phyloP scores from a whole-genome alignment of 2,797 vertebrate genomes.

The Microctenopoma stevenorrisi region DNA sequence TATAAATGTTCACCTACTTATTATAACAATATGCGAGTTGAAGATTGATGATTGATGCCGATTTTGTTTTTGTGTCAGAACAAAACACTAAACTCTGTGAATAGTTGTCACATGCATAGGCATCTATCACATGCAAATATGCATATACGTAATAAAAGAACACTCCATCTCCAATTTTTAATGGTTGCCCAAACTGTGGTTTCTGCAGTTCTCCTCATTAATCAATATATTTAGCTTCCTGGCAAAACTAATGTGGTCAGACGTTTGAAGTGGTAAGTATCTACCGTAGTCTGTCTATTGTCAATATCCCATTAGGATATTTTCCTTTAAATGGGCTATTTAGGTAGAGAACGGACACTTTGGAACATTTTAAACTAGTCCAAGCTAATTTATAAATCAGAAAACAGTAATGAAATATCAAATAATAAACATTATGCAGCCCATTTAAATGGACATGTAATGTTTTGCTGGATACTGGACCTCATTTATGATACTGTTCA shows the following conservation, averaged over 20 bases:
- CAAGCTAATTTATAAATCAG: slow-evolving; percentile 16
- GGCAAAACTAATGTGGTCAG: slow-evolving; percentile 73
- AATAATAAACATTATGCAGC: slow-evolving; percentile 38
- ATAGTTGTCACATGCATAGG: no score
- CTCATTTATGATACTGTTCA: slow-evolving; percentile 47
- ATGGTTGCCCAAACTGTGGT: slow-evolving; percentile 78
- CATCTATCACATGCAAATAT: background rate
- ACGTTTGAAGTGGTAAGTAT: slow-evolving; percentile 78
- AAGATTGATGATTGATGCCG: background rate
- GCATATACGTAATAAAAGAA: slow-evolving; percentile 26
- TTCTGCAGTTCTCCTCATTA: slow-evolving; percentile 59
- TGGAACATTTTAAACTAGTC: slow-evolving; percentile 15
- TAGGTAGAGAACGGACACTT: slow-evolving; percentile 2
- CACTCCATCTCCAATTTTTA: slow-evolving; percentile 80
- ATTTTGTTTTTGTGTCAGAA: slow-evolving; percentile 3
- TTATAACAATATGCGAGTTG: background rate
- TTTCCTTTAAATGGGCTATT: slow-evolving; percentile 81
- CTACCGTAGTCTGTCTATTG: slow-evolving; percentile 38
- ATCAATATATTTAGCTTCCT: slow-evolving; percentile 60
- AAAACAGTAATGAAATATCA: background rate
- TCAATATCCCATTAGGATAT: slow-evolving; percentile 44
- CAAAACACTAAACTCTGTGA: background rate
- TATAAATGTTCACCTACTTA: background rate
- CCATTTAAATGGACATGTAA: slow-evolving; percentile 75
- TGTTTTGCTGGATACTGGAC: slow-evolving; percentile 34